Conservation (phyloP, 1,140 invertebrate genomes). For the Cardiocondyla obscurior region DNA sequence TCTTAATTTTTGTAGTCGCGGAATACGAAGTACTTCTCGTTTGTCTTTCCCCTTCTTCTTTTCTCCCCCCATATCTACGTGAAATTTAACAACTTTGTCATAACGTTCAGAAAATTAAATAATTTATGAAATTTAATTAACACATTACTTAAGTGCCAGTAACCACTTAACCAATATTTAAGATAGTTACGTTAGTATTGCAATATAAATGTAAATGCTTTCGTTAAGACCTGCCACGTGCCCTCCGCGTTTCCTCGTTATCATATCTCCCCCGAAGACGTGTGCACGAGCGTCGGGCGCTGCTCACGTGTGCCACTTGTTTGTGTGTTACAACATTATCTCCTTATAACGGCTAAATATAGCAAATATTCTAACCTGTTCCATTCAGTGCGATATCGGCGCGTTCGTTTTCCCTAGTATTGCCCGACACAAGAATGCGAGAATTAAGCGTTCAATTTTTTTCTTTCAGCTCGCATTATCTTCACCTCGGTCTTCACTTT, state of each 20-base stretch:
- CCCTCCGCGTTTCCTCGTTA: neutral
- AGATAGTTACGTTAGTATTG: neutral
- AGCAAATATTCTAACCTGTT: conserved; percentile 61
- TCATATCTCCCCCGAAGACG: conserved; percentile 20
- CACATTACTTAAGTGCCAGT: neutral
- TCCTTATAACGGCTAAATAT: conserved; percentile 71
- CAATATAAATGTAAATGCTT: neutral
- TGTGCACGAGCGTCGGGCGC: neutral
- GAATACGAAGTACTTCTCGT: neutral
- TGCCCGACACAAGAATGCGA: conserved; percentile 5
- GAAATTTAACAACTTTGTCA: neutral
- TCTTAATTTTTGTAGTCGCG: neutral
- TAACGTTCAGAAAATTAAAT: too few species aligned
- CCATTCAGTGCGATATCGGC: conserved; percentile 52
- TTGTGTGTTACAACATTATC: conserved; percentile 59
- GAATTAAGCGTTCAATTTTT: neutral
- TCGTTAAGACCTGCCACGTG: neutral
- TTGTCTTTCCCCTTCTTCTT: neutral
- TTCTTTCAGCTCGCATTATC: neutral
- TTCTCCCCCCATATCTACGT: too few species aligned
- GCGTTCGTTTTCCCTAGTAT: conserved; percentile 5
- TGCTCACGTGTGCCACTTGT: conserved; percentile 39
- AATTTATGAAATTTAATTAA: neutral
- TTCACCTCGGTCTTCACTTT: neutral
- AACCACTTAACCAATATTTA: neutral